These are phyloP conservation scores for Miniopterus natalensis DNA, from an alignment of 2,113 vertebrate genomes.

Conservation along the genomic window DNA sequence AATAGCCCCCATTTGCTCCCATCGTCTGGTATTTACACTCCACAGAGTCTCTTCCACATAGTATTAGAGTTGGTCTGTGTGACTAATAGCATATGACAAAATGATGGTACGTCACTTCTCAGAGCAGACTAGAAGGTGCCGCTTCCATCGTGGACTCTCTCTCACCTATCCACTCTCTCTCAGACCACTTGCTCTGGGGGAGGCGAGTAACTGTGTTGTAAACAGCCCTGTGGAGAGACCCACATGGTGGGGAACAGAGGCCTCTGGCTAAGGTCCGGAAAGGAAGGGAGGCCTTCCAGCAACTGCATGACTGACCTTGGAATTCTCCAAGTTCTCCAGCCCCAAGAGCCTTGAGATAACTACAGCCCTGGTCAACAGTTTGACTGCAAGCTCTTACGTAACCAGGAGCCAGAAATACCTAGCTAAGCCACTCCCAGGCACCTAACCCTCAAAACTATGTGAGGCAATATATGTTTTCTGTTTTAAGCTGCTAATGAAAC, in stretches of 20 bases:
- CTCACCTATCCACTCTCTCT: background rate
- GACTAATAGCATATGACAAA: background rate
- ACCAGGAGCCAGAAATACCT: background rate
- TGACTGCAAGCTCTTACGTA: background rate
- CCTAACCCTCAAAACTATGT: background rate
- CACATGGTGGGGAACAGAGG: background rate
- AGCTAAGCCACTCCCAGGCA: background rate
- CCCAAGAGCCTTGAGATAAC: background rate
- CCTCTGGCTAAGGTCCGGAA: background rate
- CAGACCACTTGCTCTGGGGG: background rate
- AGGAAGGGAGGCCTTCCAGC: background rate
- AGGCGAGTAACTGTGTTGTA: background rate
- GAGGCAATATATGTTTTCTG: background rate
- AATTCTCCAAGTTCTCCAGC: background rate
- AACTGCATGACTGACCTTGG: background rate
- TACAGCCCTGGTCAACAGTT: background rate
- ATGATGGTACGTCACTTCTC: background rate
- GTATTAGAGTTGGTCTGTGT: background rate
- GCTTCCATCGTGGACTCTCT: background rate
- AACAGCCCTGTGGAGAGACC: background rate
- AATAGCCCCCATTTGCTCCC: background rate
- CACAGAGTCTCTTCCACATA: background rate
- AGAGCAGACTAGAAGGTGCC: background rate
- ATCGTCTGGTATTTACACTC: background rate
- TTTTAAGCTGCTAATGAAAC: constrained; percentile 52